Evolutionary conservation across 2,888 invertebrate species (phyloP).

Genomic region (Aspidiotus destructor): DNA sequence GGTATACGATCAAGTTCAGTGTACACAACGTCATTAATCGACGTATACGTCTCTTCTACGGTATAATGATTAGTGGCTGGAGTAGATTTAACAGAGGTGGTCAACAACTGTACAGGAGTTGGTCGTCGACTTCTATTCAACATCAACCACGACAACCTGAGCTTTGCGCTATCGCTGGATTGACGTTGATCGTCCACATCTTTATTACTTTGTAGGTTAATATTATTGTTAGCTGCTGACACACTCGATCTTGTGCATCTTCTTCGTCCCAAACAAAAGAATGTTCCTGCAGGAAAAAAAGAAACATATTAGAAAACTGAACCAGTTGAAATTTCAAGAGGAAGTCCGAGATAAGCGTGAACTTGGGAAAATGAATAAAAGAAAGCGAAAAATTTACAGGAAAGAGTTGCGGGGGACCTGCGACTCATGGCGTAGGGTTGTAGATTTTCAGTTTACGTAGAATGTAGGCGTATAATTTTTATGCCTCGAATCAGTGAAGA

Average conservation of each 20-base stretch:
- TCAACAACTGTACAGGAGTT: constrained; percentile 18
- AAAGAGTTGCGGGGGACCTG: too few relatives aligned
- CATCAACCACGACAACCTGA: constrained; percentile 20
- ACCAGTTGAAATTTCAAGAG: neutral
- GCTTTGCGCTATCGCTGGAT: neutral
- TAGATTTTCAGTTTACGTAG: too few relatives aligned
- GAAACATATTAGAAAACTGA: neutral
- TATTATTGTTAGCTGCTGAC: constrained; percentile 6
- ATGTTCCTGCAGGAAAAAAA: constrained; percentile 15
- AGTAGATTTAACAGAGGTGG: constrained; percentile 18
- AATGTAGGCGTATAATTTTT: too few relatives aligned
- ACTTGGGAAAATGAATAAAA: neutral
- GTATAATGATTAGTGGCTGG: constrained; percentile 29
- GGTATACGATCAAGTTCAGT: constrained; percentile 54
- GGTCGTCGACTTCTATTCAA: constrained; percentile 15
- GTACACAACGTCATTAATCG: constrained; percentile 54
- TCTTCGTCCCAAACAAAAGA: constrained; percentile 30
- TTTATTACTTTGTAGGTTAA: constrained; percentile 19
- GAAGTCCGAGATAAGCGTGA: neutral
- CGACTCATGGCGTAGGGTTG: too few relatives aligned
- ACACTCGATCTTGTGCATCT: constrained; percentile 11
- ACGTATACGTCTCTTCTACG: constrained; percentile 27
- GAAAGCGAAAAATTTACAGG: too few relatives aligned
- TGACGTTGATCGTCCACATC: constrained; percentile 21
- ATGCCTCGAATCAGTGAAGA: too few relatives aligned